Base-by-base conservation (phyloP, 2,888 invertebrate species). In the Alviniconcha strummeri region DNA sequence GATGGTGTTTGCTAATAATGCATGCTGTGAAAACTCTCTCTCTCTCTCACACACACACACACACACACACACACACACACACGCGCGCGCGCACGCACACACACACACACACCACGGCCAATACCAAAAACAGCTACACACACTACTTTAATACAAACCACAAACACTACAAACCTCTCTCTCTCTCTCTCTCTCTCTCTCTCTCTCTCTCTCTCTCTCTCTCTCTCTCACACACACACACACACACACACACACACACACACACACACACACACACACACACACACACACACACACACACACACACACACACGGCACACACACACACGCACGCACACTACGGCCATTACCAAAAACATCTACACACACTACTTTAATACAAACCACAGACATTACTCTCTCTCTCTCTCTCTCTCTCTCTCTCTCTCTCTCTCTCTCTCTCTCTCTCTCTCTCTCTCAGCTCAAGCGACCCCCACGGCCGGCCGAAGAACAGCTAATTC, bases 401-500 rank as follows among this genome's bases (percentile, higher is more conserved):
- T n/a, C 36, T 64, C 75, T 60, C 74, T 72, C 56, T 76, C 67
- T 75, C 52, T 64, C 75, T 77, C 54, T 17, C 64, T 67, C 64
- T 82, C 60, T 9, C 64, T 67, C 76, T 77, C 54, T 55, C 64
- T 76, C 60, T 82, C 77, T 82, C 82, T 77, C 69, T 60, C 69
- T 76, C 69, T 7, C 19, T 76, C 60, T 82, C 77, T 82, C 82
- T 77, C 69, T 60, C 69, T 76, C 69, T 7, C 19, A 15, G 6
- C 2, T 4, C n/a, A 13, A 36, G 36, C 36, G 36, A 36, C 36
- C 36, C 36, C 36, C 3, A 36, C 36, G 36, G 36, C 36, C 36
- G 36, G 36, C 36, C 36, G 36, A 36, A 36, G 36, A 36, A 36
- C 36, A 36, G 36, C 36, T 36, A 36, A 36, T 36, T 36, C 36